These are phyloP conservation scores for Mormoops blainvillei DNA, from an alignment of 2,113 vertebrate species.

Conservation along the genomic window DNA sequence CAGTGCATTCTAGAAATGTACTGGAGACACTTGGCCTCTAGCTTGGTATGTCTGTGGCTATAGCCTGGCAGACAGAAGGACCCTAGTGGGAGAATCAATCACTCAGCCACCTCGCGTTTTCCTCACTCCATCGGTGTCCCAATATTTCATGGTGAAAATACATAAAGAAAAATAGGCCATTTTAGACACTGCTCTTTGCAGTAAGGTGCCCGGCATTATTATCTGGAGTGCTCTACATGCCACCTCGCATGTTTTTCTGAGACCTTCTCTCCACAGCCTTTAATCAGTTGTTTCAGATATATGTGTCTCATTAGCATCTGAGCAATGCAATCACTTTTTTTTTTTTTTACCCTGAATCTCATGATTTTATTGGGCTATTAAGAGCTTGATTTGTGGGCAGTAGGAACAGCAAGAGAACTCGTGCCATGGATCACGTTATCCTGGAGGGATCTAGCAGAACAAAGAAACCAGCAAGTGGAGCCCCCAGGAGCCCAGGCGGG, in stretches of 20 bases:
- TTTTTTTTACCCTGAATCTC: conserved; percentile 66
- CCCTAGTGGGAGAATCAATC: background rate
- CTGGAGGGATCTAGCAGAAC: conserved; percentile 62
- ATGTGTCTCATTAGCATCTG: conserved; percentile 78
- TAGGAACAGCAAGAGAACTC: conserved; percentile 71
- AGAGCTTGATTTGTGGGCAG: conserved; percentile 79
- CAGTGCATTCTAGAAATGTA: conserved; percentile 52
- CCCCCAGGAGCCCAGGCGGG: background rate
- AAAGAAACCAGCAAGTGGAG: conserved; percentile 58
- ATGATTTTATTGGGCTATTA: conserved; percentile 80
- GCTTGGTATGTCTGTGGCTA: background rate
- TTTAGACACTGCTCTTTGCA: background rate
- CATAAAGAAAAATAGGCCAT: background rate
- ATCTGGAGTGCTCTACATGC: background rate
- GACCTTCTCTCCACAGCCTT: conserved; percentile 56
- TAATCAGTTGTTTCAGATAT: conserved; percentile 78
- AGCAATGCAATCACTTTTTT: conserved; percentile 77
- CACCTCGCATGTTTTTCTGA: background rate
- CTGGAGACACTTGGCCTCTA: conserved; percentile 49
- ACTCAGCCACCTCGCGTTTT: background rate
- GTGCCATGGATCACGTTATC: conserved; percentile 71
- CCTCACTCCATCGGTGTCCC: background rate
- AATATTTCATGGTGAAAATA: background rate
- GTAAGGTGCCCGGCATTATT: background rate
- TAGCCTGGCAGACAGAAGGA: background rate